Percentiles rank a stretch among this genome's conserved stretches.
phyloP scores from a whole-genome alignment of 2,113 vertebrate species.

The Notarius quadriscutis region DNA sequence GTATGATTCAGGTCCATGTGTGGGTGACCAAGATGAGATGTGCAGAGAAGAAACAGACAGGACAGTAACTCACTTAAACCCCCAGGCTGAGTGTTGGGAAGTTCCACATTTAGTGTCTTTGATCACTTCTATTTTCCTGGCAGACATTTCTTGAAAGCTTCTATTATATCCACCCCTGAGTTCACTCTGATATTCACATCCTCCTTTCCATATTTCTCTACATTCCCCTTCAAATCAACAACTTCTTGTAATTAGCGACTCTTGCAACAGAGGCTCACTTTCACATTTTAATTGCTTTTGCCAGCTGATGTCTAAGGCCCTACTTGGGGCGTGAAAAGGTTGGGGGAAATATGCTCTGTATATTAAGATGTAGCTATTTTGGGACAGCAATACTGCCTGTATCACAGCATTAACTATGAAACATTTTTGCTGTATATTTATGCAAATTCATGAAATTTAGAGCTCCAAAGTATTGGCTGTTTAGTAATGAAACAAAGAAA shows the following conservation, averaged over 20 bases:
- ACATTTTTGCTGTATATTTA: constrained; percentile 27
- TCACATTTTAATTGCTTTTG: constrained; percentile 75
- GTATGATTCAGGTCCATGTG: not conserved
- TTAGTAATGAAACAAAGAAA: constrained; percentile 4
- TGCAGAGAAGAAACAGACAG: constrained; percentile 14
- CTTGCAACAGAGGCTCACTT: constrained; percentile 57
- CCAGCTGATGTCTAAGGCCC: constrained; percentile 58
- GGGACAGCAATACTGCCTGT: constrained; percentile 15
- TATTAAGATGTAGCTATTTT: constrained; percentile 21
- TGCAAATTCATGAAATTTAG: constrained; percentile 26
- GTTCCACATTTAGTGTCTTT: constrained; percentile 10
- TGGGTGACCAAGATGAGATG: constrained; percentile 2
- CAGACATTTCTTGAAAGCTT: constrained; percentile 13
- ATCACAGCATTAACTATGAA: constrained; percentile 28
- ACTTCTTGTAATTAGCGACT: constrained; percentile 50
- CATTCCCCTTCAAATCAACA: constrained; percentile 34
- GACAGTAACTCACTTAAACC: constrained; percentile 17
- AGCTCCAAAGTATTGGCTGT: constrained; percentile 2
- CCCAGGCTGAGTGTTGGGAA: not conserved
- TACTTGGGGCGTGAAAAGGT: constrained; percentile 51
- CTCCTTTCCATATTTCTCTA: constrained; percentile 3
- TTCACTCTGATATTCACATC: not conserved
- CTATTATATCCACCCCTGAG: not conserved
- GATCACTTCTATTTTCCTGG: not conserved
- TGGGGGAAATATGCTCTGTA: constrained; percentile 3